Conservation (phyloP, 1,140 invertebrate genomes). For the Scaptomyza pallida region DNA sequence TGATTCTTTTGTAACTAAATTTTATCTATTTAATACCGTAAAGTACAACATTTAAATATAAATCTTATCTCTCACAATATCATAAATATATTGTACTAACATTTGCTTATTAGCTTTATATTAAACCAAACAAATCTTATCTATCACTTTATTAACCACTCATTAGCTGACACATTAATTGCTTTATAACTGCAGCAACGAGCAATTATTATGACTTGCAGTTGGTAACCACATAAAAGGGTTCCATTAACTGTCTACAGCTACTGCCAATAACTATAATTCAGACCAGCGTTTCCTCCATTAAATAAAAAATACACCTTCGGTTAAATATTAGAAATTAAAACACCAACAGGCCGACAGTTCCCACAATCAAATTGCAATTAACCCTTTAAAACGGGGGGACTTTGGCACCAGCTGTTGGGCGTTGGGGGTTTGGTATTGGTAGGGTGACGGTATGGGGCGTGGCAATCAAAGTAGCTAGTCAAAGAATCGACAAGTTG, state of each 20-base stretch:
- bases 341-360: constrained; percentile 48
- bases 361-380: constrained; percentile 70
- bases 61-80: too few species aligned
- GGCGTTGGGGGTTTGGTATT: background rate
- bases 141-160: too few species aligned
- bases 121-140: too few species aligned
- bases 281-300: background rate
- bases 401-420: background rate
- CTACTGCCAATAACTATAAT: constrained; percentile 4
- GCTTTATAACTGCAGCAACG: constrained; percentile 25
- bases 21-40: too few species aligned
- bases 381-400: constrained; percentile 58
- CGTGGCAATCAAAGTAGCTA: constrained; percentile 26
- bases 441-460: background rate
- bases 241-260: background rate
- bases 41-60: too few species aligned
- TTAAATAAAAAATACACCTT: background rate
- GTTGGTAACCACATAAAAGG: background rate
- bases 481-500: constrained; percentile 48
- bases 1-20: too few species aligned
- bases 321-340: constrained; percentile 41
- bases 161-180: constrained; percentile 16
- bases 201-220: constrained; percentile 2
- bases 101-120: too few species aligned
- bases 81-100: too few species aligned